A percentile compares a stretch with the other conserved stretches of the same genome.
Conservation (phyloP, 2,113 vertebrate species). For the Nesogale talazaci region DNA sequence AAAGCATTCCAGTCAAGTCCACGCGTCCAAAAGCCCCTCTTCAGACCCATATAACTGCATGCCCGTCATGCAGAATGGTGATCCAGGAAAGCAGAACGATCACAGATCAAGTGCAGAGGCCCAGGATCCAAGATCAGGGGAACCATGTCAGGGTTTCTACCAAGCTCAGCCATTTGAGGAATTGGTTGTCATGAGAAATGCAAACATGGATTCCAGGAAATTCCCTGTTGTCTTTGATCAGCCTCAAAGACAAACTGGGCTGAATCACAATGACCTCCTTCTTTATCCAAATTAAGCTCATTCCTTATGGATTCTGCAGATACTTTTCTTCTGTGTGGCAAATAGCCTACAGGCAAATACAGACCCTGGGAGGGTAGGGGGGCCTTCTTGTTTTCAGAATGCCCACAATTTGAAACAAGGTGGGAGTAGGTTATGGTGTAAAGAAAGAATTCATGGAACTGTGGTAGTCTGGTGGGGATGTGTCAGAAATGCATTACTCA, state of each 20-base stretch:
- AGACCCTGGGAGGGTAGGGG: not conserved
- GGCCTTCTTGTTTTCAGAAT: not conserved
- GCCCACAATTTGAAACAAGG: not conserved
- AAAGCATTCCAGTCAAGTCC: no score
- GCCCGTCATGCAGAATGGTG: no score
- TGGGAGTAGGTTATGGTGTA: not conserved
- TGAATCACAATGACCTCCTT: conserved; percentile 16
- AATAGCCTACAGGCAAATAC: not conserved
- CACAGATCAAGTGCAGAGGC: no score
- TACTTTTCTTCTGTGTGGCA: not conserved
- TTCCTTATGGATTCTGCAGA: not conserved
- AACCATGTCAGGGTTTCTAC: not conserved
- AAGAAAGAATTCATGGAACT: not conserved
- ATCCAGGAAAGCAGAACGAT: not conserved
- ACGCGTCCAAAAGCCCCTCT: no score
- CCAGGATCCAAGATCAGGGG: not conserved
- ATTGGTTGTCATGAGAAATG: not conserved
- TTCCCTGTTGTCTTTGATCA: not conserved
- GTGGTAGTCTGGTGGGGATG: no score
- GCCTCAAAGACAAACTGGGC: conserved; percentile 6
- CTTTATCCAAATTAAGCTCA: not conserved
- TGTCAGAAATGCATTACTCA: not conserved
- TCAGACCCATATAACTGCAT: no score
- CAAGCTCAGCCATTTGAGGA: not conserved
- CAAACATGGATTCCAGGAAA: not conserved